Evolutionary conservation across 2,888 invertebrate genomes (phyloP).

Genomic region (Lamellibrachia columna): DNA sequence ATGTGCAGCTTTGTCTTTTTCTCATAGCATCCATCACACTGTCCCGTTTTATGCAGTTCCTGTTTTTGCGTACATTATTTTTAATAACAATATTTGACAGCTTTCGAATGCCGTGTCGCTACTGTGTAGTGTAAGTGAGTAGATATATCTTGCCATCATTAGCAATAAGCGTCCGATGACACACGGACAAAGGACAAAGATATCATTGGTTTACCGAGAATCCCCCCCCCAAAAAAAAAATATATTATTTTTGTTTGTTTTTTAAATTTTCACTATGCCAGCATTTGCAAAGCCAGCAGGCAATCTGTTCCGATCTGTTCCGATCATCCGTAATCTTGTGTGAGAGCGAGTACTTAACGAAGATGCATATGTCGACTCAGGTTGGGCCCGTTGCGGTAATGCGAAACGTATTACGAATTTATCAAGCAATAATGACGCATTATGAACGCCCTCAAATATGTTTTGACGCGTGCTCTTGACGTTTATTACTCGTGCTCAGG

Average conservation of each 20-base stretch:
- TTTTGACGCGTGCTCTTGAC: conserved; percentile 6
- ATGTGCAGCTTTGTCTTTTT: not conserved
- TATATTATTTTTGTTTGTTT: not conserved
- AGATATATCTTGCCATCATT: not conserved
- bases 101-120: not conserved
- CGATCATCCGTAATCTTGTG: not conserved
- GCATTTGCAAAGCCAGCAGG: not conserved
- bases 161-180: not conserved
- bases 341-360: not conserved
- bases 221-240: not conserved
- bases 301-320: not conserved
- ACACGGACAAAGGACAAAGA: not conserved
- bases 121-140: not conserved
- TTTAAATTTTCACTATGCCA: not conserved
- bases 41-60: not conserved
- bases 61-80: not conserved
- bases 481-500: not conserved
- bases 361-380: not conserved
- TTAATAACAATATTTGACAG: not conserved
- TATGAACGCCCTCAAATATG: not conserved
- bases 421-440: not conserved
- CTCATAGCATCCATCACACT: not conserved
- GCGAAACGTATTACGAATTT: not conserved
- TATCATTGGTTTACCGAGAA: not conserved
- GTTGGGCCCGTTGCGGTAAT: not conserved